These are phyloP conservation scores for Pseudobourletiella spinata DNA, from an alignment of 1,140 invertebrate genomes.

Conservation along the genomic window DNA sequence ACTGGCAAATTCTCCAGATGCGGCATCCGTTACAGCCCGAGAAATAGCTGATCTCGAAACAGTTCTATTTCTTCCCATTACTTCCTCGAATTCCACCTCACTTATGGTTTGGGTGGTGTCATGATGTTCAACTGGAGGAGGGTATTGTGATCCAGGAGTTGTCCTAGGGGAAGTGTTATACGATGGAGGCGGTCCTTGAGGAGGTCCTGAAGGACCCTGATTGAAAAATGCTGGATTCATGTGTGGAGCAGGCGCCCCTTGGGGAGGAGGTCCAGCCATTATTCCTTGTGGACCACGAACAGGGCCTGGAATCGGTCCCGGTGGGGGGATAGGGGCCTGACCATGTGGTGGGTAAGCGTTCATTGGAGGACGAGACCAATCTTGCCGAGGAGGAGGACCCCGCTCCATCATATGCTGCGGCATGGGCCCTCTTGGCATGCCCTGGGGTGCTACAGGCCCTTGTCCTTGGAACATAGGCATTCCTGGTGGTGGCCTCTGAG, in stretches of 20 bases:
- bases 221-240: slow-evolving; percentile 95
- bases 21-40: slow-evolving; percentile 92
- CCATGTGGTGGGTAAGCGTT: slow-evolving; percentile 42
- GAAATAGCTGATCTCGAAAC: slow-evolving; percentile 95
- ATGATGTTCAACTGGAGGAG: slow-evolving; percentile 38
- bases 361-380: slow-evolving; percentile 63
- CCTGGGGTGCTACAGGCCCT: slow-evolving; percentile 18
- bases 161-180: slow-evolving; percentile 8
- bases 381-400: slow-evolving; percentile 54
- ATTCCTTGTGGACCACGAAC: slow-evolving; percentile 15
- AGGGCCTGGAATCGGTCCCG: slow-evolving; percentile 45
- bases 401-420: slow-evolving; percentile 40
- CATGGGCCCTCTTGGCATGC: slow-evolving; percentile 37
- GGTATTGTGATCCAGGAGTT: slow-evolving; percentile 42
- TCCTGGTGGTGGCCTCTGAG: slow-evolving; percentile 53
- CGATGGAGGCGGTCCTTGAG: slow-evolving; percentile 51
- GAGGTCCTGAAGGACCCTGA: slow-evolving; percentile 50
- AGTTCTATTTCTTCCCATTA: slow-evolving; percentile 92
- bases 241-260: slow-evolving; percentile 69
- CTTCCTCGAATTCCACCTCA: slow-evolving; percentile 96
- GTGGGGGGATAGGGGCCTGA: slow-evolving; percentile 50
- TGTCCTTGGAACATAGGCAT: slow-evolving; percentile 42
- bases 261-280: slow-evolving; percentile 46
- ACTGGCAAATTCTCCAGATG: slow-evolving; percentile 85
- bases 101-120: slow-evolving; percentile 57